A percentile compares a stretch with the other conserved stretches of the same genome.
phyloP scores from a whole-genome alignment of 2,797 vertebrate species.

The Gastrophryne carolinensis region DNA sequence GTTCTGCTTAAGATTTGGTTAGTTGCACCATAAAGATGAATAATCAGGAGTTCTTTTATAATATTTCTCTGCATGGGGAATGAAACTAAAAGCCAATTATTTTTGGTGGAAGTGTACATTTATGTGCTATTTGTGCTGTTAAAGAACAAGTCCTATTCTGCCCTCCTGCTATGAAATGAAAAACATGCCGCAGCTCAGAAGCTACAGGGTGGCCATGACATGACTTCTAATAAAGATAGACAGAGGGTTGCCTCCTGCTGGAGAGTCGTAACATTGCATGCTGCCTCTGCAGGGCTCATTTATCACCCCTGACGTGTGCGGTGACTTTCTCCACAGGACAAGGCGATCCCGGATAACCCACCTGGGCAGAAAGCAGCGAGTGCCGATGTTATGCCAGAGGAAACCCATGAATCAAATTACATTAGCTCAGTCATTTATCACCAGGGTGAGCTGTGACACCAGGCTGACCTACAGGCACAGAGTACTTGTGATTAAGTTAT shows the following conservation, averaged over 20 bases:
- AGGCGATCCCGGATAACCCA: not conserved
- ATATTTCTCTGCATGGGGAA: no score
- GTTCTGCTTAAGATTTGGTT: no score
- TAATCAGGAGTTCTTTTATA: no score
- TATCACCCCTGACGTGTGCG: constrained; percentile 18
- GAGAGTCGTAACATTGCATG: not conserved
- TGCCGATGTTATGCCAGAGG: constrained; percentile 1
- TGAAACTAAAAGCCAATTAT: no score
- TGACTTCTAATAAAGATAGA: not conserved
- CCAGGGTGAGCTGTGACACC: not conserved
- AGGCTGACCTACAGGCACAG: not conserved
- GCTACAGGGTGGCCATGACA: not conserved
- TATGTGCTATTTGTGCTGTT: no score
- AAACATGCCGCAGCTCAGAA: not conserved
- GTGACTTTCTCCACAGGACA: constrained; percentile 14
- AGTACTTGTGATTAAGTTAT: constrained; percentile 13
- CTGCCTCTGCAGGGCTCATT: not conserved
- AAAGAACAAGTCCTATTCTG: not conserved
- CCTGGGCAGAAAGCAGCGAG: not conserved
- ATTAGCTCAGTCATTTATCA: constrained; percentile 23
- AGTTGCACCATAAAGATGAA: no score
- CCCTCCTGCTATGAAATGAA: not conserved
- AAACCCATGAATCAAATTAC: constrained; percentile 20
- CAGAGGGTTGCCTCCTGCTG: constrained; percentile 11
- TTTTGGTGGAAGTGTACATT: no score